phyloP scores from a whole-genome alignment of 2,888 invertebrate genomes.

The Agrochola litura region DNA sequence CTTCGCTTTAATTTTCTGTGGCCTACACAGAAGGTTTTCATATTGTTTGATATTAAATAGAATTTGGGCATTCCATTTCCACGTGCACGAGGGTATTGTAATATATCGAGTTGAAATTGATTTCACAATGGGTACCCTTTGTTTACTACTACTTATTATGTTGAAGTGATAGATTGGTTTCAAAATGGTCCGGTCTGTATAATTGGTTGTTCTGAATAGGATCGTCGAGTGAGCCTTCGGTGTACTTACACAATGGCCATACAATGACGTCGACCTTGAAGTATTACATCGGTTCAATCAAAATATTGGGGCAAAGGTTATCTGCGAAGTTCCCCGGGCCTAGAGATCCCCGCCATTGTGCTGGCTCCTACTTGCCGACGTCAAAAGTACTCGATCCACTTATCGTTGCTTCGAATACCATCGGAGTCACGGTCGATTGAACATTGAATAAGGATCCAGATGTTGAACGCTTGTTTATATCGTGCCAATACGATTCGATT shows the following conservation, averaged over 20 bases:
- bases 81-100: constrained; percentile 56
- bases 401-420: constrained; percentile 79
- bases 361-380: constrained; percentile 74
- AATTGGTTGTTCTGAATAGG: constrained; percentile 78
- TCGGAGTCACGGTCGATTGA: constrained; percentile 84
- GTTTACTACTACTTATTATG: constrained; percentile 71
- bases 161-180: constrained; percentile 74
- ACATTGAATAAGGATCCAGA: constrained; percentile 78
- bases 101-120: constrained; percentile 62
- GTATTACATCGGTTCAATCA: constrained; percentile 83
- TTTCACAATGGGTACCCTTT: constrained; percentile 68
- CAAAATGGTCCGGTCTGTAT: constrained; percentile 75
- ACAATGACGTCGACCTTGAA: constrained; percentile 83
- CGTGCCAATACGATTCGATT: constrained; percentile 59
- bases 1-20: constrained; percentile 50
- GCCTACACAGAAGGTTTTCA: constrained; percentile 51
- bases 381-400: constrained; percentile 80
- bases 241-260: constrained; percentile 76
- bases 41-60: constrained; percentile 48
- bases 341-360: constrained; percentile 73
- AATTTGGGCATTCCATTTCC: constrained; percentile 51
- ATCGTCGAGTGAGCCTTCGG: constrained; percentile 70
- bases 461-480: constrained; percentile 71
- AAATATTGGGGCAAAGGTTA: constrained; percentile 87
- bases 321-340: constrained; percentile 70